Evolutionary conservation across 1,140 invertebrate species (phyloP).

Genomic region (Nasonia longicornis): DNA sequence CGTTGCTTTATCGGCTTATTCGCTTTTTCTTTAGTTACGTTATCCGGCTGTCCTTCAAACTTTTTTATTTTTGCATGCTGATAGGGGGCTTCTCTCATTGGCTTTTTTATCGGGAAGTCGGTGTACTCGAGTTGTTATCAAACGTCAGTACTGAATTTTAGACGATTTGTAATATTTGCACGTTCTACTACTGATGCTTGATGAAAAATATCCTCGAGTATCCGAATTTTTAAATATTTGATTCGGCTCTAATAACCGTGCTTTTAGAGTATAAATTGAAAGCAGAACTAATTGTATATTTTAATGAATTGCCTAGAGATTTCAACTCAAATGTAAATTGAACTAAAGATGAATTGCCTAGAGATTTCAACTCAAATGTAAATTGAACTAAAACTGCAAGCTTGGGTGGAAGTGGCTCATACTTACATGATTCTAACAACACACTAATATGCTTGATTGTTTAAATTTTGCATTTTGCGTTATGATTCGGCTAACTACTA

Average conservation of each 20-base stretch:
- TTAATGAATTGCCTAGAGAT: no score
- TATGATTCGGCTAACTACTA: neutral
- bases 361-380: no score
- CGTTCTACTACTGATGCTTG: neutral
- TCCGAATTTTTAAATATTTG: neutral
- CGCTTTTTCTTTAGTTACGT: slow-evolving; percentile 11
- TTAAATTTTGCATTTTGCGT: neutral
- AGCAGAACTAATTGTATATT: neutral
- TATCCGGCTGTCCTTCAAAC: neutral
- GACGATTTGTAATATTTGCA: no score
- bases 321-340: neutral
- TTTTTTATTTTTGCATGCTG: neutral
- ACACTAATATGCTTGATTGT: neutral
- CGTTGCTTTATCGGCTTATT: neutral
- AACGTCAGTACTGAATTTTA: neutral
- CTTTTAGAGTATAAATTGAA: neutral
- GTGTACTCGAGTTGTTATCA: neutral
- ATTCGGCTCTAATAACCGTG: neutral
- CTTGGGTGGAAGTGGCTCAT: neutral
- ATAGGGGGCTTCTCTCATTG: slow-evolving; percentile 12
- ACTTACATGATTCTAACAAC: no score
- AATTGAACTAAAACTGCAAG: neutral
- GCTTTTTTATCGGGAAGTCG: neutral
- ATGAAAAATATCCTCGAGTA: neutral
- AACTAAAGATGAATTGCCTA: neutral